A percentile compares a stretch with the other conserved stretches of the same genome.
phyloP scores from a whole-genome alignment of 2,797 vertebrate species.

The Trematomus bernacchii region DNA sequence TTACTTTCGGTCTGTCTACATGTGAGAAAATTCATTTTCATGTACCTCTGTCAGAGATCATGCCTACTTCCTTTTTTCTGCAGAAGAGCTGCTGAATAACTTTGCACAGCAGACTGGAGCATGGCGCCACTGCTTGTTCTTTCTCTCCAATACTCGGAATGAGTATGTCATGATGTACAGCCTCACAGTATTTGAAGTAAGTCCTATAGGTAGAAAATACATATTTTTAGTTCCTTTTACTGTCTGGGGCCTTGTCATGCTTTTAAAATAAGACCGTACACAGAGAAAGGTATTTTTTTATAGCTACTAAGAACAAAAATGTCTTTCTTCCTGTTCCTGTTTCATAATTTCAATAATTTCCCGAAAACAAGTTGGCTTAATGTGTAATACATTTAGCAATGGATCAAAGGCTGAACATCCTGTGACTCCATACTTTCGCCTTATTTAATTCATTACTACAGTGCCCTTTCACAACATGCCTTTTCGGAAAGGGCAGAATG shows the following conservation, averaged over 20 bases:
- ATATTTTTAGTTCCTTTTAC: neutral
- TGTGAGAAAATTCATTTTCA: constrained; percentile 18
- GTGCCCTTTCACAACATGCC: neutral
- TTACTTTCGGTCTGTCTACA: constrained; percentile 46
- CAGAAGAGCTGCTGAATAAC: constrained; percentile 98
- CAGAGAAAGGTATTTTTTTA: neutral
- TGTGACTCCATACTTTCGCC: neutral
- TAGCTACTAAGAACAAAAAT: neutral
- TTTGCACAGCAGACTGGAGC: constrained; percentile 98
- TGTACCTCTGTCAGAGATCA: constrained; percentile 37
- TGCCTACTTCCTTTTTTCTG: constrained; percentile 77
- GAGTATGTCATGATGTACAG: constrained; percentile 99
- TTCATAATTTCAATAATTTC: constrained; percentile 15
- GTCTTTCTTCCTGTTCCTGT: neutral
- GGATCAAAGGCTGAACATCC: neutral
- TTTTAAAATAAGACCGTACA: neutral
- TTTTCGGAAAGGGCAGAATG: neutral
- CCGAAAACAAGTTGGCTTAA: neutral
- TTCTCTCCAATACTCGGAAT: constrained; percentile 96
- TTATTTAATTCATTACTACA: neutral
- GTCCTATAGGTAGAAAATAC: constrained; percentile 34
- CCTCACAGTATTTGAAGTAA: constrained; percentile 99
- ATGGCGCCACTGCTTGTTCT: constrained; percentile 98
- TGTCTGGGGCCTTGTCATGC: neutral
- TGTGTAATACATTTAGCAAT: neutral